These are phyloP conservation scores for Melinaea menophilus DNA, from an alignment of 2,888 invertebrate genomes.

Conservation along the genomic window DNA sequence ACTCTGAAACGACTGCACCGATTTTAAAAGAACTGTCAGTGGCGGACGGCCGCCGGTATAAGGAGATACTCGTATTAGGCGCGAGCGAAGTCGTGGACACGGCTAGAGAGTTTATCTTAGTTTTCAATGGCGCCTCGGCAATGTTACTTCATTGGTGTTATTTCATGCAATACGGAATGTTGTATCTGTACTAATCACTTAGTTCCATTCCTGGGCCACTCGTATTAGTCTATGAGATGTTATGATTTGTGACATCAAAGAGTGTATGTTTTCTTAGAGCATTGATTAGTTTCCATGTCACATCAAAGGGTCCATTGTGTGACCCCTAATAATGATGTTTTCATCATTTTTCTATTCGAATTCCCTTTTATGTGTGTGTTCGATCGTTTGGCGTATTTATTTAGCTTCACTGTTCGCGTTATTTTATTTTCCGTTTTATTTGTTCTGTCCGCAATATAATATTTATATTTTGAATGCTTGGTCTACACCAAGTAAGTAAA, in stretches of 20 bases:
- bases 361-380: slow-evolving; percentile 34
- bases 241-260: slow-evolving; percentile 34
- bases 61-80: too few relatives aligned
- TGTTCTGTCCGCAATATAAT: background rate
- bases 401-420: slow-evolving; percentile 7
- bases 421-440: background rate
- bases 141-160: too few relatives aligned
- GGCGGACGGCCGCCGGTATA: too few relatives aligned
- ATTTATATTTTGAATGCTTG: background rate
- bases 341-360: slow-evolving; percentile 52
- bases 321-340: slow-evolving; percentile 59
- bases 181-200: slow-evolving; percentile 21
- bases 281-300: slow-evolving; percentile 72
- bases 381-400: slow-evolving; percentile 17
- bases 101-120: too few relatives aligned
- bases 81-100: too few relatives aligned
- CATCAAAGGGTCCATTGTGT: slow-evolving; percentile 70
- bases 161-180: too few relatives aligned
- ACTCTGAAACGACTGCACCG: too few relatives aligned
- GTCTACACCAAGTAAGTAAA: too few relatives aligned
- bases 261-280: slow-evolving; percentile 51
- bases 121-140: too few relatives aligned
- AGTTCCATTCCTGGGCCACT: background rate
- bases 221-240: slow-evolving; percentile 15
- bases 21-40: too few relatives aligned